Evolutionary conservation across 2,888 invertebrate genomes (phyloP).

Genomic region (Empis stercorea): DNA sequence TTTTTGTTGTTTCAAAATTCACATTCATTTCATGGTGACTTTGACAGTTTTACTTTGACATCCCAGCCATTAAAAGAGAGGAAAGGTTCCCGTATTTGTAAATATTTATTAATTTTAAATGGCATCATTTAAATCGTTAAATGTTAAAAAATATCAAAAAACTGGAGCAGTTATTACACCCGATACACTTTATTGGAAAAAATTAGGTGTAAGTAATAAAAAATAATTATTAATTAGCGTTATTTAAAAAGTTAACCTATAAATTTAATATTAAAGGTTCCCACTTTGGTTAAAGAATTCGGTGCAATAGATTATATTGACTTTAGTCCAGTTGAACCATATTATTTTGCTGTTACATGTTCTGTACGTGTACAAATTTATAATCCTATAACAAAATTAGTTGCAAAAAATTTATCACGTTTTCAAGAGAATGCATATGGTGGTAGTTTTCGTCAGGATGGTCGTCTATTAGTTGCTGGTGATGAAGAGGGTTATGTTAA

Average conservation of each 20-base stretch:
- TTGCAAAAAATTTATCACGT: conserved; percentile 66
- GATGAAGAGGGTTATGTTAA: conserved; percentile 79
- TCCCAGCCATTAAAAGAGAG: too few species aligned
- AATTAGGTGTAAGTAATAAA: conserved; percentile 63
- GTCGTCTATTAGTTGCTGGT: conserved; percentile 72
- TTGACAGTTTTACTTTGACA: too few species aligned
- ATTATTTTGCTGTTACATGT: conserved; percentile 86
- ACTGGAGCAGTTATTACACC: conserved; percentile 48
- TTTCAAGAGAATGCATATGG: conserved; percentile 77
- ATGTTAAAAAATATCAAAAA: conserved; percentile 25
- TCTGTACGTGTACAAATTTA: conserved; percentile 81
- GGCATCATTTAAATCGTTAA: conserved; percentile 25
- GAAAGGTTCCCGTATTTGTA: too few species aligned
- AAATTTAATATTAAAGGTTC: too few species aligned
- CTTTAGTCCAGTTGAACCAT: conserved; percentile 78
- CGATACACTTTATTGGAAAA: conserved; percentile 80
- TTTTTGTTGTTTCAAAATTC: too few species aligned
- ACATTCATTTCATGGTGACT: too few species aligned
- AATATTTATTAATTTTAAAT: too few species aligned
- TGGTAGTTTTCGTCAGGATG: conserved; percentile 70
- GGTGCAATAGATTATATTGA: conserved; percentile 84
- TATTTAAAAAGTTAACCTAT: too few species aligned
- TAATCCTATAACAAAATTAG: conserved; percentile 72
- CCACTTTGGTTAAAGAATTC: conserved; percentile 82
- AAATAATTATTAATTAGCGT: conserved; percentile 16